Conservation (phyloP, 2,113 vertebrate species). For the Corythornis madagascariensis region DNA sequence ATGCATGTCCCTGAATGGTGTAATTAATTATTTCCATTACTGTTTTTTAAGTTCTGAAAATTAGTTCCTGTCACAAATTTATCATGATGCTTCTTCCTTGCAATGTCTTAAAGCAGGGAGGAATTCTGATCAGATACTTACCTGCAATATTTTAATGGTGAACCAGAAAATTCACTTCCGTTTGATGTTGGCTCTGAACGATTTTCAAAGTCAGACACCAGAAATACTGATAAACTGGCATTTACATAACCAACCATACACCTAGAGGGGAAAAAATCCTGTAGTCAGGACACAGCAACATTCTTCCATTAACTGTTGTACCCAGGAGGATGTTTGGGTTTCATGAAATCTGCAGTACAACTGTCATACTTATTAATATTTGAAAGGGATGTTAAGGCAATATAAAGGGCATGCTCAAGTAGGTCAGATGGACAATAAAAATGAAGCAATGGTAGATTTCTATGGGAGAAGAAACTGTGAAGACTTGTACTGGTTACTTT, state of each 20-base stretch:
- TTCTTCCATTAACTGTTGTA: not conserved
- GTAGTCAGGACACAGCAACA: not conserved
- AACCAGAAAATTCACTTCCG: conserved; percentile 84
- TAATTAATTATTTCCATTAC: not conserved
- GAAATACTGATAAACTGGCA: conserved; percentile 90
- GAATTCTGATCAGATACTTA: conserved; percentile 36
- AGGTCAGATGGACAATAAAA: not conserved
- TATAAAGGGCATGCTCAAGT: not conserved
- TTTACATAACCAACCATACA: conserved; percentile 95
- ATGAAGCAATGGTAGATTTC: not conserved
- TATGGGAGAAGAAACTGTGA: not conserved
- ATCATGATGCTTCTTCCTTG: not conserved
- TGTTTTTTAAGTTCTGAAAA: not conserved
- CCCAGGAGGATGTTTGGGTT: not conserved
- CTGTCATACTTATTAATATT: not conserved
- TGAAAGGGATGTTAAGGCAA: not conserved
- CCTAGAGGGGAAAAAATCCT: conserved; percentile 67
- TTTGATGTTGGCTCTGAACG: conserved; percentile 84
- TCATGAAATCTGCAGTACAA: not conserved
- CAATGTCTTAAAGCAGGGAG: not conserved
- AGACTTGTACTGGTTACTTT: not conserved
- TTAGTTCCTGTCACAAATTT: not conserved
- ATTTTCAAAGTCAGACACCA: conserved; percentile 89
- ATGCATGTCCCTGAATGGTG: not conserved
- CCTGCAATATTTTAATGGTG: conserved; percentile 89